Conservation (phyloP, 2,888 invertebrate species). For the Euzophera pinguis region DNA sequence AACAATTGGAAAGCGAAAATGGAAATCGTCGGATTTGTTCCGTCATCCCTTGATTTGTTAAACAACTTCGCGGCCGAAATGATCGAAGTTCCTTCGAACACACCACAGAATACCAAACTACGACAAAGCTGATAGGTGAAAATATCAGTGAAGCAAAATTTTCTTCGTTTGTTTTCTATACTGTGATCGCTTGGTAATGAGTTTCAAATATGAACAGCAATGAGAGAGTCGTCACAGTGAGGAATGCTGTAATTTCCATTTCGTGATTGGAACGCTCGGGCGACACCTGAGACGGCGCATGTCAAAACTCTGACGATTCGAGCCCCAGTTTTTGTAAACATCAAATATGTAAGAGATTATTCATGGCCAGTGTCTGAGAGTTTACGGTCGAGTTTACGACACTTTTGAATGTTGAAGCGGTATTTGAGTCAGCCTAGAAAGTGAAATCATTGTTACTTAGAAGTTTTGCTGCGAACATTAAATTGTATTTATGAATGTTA, state of each 20-base stretch:
- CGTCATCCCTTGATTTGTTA: conserved; percentile 43
- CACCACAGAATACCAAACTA: not conserved
- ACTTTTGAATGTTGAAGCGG: conserved; percentile 10
- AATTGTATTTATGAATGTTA: not conserved
- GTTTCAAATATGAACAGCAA: conserved; percentile 35
- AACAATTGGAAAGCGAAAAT: conserved; percentile 48
- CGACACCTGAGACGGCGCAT: conserved; percentile 45
- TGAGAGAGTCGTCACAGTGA: conserved; percentile 33
- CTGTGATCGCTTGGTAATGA: conserved; percentile 31
- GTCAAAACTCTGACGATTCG: conserved; percentile 36
- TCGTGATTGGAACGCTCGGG: conserved; percentile 44
- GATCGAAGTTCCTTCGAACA: conserved; percentile 23
- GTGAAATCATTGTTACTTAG: not conserved
- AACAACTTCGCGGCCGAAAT: conserved; percentile 33
- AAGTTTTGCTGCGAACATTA: not conserved
- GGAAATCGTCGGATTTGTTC: conserved; percentile 42
- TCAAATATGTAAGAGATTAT: conserved; percentile 43
- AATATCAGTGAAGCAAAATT: not conserved
- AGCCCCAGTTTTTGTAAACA: conserved; percentile 38
- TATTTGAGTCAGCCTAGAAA: not conserved
- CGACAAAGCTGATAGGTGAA: not conserved
- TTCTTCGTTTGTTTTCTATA: conserved; percentile 1
- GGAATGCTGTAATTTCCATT: conserved; percentile 48
- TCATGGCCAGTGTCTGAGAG: conserved; percentile 13
- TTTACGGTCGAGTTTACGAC: conserved; percentile 12